Base-by-base conservation (phyloP, 2,797 vertebrate species). In the Anas flavirostris region DNA sequence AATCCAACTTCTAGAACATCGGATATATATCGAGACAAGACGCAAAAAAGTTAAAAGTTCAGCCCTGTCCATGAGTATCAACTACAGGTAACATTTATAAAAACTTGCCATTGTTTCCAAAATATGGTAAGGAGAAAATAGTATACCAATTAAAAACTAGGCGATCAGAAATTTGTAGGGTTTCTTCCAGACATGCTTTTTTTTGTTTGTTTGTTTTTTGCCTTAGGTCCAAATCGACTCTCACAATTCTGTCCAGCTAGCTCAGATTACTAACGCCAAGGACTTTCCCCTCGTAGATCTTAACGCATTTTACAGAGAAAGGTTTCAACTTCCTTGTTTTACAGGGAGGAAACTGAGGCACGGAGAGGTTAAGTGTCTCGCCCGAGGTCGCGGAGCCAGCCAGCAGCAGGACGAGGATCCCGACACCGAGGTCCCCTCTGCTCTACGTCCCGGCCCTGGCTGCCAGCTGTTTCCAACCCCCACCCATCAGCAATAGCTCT, bases 41-140 rank as follows among this genome's bases (percentile, higher is more conserved):
- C 63, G 44, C 72, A 86, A 86, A 91, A 86, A 89, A 85, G 70
- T 87, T 80, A 48, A 82, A 94, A 94, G 86, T 91, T 90, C 91
- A 96, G 96, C 97, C 97, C 97, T 94, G 89, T 93, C 73, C 88
- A 25, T 87, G 93, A 94, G 93, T 76, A 80, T 95, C n/a, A 70
- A 48, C 94, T 94, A 95, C 95, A 96, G 86, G 82, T 83, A 97
- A 97, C 73, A 50, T 52, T 91, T 91, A 92, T 90, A 97, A 91
- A 95, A 94, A 90, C 82, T 73, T 41, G 90, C 94, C 50, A 5
- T 66, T 33, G 89, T 46, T 95, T 96, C 79, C 82, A 96, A 93
- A 96, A 91, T 62, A 44, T 6, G 67, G 70, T 75, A 76, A 1
- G 62, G 93, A 88, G 92, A 96, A 96, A 93, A 93, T 50, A 91